These are phyloP conservation scores for Drosophila nigritarsus DNA, from an alignment of 2,888 invertebrate genomes.

Conservation along the genomic window DNA sequence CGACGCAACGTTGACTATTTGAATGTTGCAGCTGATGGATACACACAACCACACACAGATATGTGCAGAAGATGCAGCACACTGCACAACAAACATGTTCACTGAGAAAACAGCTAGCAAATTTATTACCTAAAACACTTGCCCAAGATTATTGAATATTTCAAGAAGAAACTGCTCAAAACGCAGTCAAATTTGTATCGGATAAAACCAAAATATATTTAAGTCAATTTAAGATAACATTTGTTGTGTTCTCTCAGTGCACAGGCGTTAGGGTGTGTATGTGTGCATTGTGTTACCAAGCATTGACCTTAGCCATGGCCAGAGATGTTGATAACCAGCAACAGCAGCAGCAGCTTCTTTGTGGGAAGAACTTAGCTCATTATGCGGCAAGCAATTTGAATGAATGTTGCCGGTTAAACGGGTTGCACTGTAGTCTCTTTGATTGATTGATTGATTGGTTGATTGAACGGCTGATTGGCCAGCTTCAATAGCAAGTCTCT, in stretches of 20 bases:
- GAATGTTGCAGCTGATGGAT: constrained; percentile 79
- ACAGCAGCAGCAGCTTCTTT: constrained; percentile 2
- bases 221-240: background rate
- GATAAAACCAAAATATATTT: background rate
- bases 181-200: background rate
- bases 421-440: constrained; percentile 31
- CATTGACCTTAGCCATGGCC: constrained; percentile 73
- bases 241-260: constrained; percentile 4
- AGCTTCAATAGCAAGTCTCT: constrained; percentile 1
- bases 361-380: constrained; percentile 41
- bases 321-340: constrained; percentile 37
- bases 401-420: constrained; percentile 38
- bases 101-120: background rate
- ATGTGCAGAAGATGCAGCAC: constrained; percentile 38
- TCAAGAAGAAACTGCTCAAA: background rate
- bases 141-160: background rate
- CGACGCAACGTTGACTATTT: constrained; percentile 63
- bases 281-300: constrained; percentile 37
- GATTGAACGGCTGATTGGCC: constrained; percentile 24
- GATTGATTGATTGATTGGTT: constrained; percentile 38
- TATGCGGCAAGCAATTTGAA: constrained; percentile 38
- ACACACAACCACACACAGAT: constrained; percentile 53
- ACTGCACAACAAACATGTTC: background rate
- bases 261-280: background rate
- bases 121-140: background rate